These are phyloP conservation scores for Leptatherina wallacei DNA, from an alignment of 2,797 vertebrate species.

Conservation along the genomic window DNA sequence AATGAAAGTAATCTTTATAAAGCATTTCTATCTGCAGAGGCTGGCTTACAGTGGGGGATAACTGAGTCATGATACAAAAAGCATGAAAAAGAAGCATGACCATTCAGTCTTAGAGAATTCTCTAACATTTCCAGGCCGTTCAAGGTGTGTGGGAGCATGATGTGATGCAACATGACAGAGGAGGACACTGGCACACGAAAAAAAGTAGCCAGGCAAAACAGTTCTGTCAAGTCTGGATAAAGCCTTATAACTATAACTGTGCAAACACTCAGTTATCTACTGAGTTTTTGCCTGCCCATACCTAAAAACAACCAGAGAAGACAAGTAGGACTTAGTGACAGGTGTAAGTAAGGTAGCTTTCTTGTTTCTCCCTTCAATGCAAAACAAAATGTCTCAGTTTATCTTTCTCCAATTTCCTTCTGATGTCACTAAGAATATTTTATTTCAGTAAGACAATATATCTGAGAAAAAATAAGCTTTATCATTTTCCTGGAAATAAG, in stretches of 20 bases:
- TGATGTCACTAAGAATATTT: not conserved
- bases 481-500: not conserved
- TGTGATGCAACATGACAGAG: constrained; percentile 40
- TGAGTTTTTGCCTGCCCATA: constrained; percentile 14
- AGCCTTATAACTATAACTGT: constrained; percentile 47
- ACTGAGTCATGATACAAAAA: not conserved
- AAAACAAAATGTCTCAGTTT: constrained; percentile 14
- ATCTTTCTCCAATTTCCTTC: constrained; percentile 16
- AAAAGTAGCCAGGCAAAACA: constrained; percentile 14
- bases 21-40: not conserved
- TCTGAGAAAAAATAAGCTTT: not conserved
- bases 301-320: constrained; percentile 28
- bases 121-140: constrained; percentile 12
- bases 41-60: not conserved
- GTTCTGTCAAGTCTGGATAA: constrained; percentile 30
- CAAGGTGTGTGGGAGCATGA: constrained; percentile 24
- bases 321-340: constrained; percentile 51
- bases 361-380: constrained; percentile 24
- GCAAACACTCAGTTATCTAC: constrained; percentile 33
- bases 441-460: not conserved
- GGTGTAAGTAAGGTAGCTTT: constrained; percentile 28
- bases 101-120: constrained; percentile 1
- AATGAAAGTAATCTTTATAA: not conserved
- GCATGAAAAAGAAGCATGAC: not conserved
- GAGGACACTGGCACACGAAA: constrained; percentile 19